phyloP scores from a whole-genome alignment of 1,140 invertebrate genomes.

The Drosophila prosaltans region DNA sequence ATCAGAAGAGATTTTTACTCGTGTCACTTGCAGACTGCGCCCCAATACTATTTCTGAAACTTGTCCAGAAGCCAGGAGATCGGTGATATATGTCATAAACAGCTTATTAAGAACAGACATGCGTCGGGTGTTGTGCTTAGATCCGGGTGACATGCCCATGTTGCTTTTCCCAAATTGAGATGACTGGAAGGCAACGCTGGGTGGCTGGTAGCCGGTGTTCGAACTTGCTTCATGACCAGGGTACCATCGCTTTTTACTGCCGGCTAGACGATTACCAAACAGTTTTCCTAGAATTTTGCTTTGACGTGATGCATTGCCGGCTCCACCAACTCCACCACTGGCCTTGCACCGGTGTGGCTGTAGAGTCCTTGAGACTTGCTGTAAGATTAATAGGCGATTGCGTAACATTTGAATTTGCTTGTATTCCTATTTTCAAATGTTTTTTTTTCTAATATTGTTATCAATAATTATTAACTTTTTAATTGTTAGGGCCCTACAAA shows the following conservation, averaged over 20 bases:
- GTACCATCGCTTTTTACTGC: constrained; percentile 72
- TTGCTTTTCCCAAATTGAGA: constrained; percentile 56
- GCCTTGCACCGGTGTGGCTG: constrained; percentile 22
- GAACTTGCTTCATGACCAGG: constrained; percentile 36
- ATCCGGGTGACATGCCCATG: constrained; percentile 43
- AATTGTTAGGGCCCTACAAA: no score
- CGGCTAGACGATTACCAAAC: constrained; percentile 62
- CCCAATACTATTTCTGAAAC: constrained; percentile 85
- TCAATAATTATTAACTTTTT: no score
- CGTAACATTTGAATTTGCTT: not conserved
- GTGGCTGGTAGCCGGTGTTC: constrained; percentile 22
- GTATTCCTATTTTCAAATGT: not conserved
- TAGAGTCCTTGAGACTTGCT: not conserved
- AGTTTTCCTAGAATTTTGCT: constrained; percentile 69
- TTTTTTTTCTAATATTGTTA: not conserved
- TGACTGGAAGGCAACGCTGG: constrained; percentile 41
- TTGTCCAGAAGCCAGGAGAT: constrained; percentile 88
- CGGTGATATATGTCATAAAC: constrained; percentile 91
- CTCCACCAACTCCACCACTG: constrained; percentile 12
- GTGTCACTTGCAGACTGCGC: constrained; percentile 87
- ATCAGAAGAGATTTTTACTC: constrained; percentile 87
- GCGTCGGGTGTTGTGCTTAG: constrained; percentile 84
- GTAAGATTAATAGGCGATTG: not conserved
- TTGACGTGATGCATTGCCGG: constrained; percentile 43
- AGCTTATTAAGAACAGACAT: constrained; percentile 88